A percentile compares a stretch with the other conserved stretches of the same genome.
These are phyloP conservation scores for Bugula neritina DNA, from an alignment of 2,888 invertebrate species.

Conservation along the genomic window DNA sequence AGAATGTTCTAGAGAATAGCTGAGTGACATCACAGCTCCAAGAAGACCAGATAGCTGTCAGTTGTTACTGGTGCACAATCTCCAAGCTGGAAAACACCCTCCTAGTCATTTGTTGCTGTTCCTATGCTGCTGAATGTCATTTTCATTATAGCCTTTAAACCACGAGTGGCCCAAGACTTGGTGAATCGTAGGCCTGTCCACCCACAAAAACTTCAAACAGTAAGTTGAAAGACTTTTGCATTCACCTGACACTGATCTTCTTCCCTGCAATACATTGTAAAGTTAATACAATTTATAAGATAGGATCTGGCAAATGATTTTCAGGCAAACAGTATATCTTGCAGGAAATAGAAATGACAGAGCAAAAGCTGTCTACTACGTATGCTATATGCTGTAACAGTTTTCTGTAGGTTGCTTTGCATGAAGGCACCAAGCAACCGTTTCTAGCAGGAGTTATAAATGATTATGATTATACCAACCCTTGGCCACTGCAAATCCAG, in stretches of 20 bases:
- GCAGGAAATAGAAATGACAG: too few relatives aligned
- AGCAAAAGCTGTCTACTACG: too few relatives aligned
- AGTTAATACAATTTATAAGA: not conserved
- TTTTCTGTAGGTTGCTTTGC: too few relatives aligned
- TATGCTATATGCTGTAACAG: too few relatives aligned
- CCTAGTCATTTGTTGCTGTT: not conserved
- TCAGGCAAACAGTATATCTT: too few relatives aligned
- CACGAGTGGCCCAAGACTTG: conserved; percentile 19
- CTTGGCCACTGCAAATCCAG: conserved; percentile 44
- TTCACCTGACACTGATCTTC: conserved; percentile 36
- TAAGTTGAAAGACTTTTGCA: conserved; percentile 39
- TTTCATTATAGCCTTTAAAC: conserved; percentile 8
- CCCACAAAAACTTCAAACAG: conserved; percentile 41
- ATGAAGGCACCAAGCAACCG: not conserved
- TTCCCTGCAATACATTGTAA: not conserved
- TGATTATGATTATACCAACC: not conserved
- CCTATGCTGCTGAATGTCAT: not conserved
- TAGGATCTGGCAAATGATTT: too few relatives aligned
- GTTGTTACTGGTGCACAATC: too few relatives aligned
- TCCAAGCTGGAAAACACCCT: not conserved
- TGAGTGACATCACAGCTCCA: too few relatives aligned
- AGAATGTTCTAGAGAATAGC: too few relatives aligned
- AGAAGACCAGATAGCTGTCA: too few relatives aligned
- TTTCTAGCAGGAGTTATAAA: not conserved
- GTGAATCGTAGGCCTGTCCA: conserved; percentile 41